Evolutionary conservation across 2,888 invertebrate genomes (phyloP), one percentile per base, ranked within the genome.

Genomic region (Notodonta dromedarius): DNA sequence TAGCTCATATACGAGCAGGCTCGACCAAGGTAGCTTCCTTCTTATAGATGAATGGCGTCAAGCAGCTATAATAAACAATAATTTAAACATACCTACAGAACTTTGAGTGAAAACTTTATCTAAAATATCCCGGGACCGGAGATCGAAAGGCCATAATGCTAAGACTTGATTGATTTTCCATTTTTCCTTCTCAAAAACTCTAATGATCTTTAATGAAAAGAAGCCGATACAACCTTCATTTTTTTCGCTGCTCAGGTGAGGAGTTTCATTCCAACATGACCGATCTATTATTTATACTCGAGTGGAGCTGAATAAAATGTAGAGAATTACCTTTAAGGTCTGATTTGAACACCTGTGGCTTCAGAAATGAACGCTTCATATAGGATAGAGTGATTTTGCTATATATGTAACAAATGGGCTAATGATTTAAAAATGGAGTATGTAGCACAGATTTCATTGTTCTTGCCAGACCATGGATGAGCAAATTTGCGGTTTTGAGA

Each of bases 141-240:
- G 65, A 67, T 66, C 76, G 77, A 78, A 80, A 80, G 78, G 80
- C 72, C 77, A 83, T 82, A 85, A 80, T 77, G 79, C 80, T 71
- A 74, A 78, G 69, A 61, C 71, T 79, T 82, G 89, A 85, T 88
- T 87, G 87, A 84, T 88, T 84, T 88, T 86, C 78, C 85, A 84
- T 88, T 89, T 88, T 88, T 89, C 85, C 85, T 87, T 84, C 79
- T 78, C 76, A 68, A 82, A 56, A 87, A 85, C 86, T 90, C 89
- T 90, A 90, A 91, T 91, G 92, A 90, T 88, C 85, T 86, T 85
- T 87, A 87, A 91, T 89, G 88, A 91, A 91, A 88, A 85, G 88
- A 84, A 83, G 84, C 82, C 87, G 88, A 88, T 88, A 84, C 79
- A 79, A 74, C 76, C 73, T 77, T 72, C 70, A 74, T 82, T 83